Base-by-base conservation (phyloP, 2,797 vertebrate genomes). In the Anisognathus igniventris region DNA sequence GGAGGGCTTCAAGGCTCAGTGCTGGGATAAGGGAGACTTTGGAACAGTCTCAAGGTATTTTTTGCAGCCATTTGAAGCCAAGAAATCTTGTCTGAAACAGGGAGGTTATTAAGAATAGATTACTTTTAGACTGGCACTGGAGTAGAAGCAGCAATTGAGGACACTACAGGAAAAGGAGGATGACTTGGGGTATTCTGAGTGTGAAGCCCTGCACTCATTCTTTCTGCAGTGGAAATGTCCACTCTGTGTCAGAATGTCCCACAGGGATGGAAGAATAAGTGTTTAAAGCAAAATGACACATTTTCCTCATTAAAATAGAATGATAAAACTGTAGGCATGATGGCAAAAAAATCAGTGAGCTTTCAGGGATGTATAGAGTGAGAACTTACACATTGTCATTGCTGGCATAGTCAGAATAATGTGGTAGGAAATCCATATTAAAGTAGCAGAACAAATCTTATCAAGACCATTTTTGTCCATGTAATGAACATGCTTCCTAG, bases 251-350 rank as follows among this genome's bases (percentile, higher is more conserved):
- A 82, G 33, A 39, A 37, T 37, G 37, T 37, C 37, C 37, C 37
- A 37, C 37, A 37, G 37, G 37, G 54, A 18, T 6, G 60, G 66
- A 83, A 72, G 45, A 58, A 20, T 7, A 57, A 58, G 17, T 35
- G 27, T 35, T 94, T 40, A 31, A 74, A 81, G 56, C n/a, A 31
- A 62, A 73, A 82, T 40, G 25, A 37, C 2, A 0, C 60, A 27
- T 85, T 82, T 82, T 93, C 64, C 45, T 77, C 10, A 31, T 86
- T 78, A 42, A 79, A 92, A n/a, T 3, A 42, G 22, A 75, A 8
- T 35, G 39, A 68, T 50, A 25, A 89, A 73, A 30, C 22, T 1
- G 8, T 65, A 65, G 56, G 18, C 15, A 11, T 10, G 25, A 44
- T 84, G 28, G n/a, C 28, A 80, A 31, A 70, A 73, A 48, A 40